Base-by-base conservation (phyloP, 92 coral and sea anemone species). In the Palythoa grandis region DNA sequence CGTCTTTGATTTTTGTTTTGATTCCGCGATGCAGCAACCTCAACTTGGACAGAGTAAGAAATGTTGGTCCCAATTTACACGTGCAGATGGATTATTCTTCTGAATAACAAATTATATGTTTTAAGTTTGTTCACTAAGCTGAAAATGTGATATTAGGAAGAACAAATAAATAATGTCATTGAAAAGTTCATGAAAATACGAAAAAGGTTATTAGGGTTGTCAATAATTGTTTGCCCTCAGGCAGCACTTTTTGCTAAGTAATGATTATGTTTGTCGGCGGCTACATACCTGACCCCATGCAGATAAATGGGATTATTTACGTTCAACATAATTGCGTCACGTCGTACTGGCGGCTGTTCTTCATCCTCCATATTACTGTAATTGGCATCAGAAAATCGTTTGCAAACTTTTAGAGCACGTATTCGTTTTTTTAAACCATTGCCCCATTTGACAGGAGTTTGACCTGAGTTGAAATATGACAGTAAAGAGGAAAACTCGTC, bases 261-360 rank as follows among this genome's bases (percentile, higher is more conserved):
- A 15, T 58, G 66, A 58, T 24, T 67, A 24, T n/a, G 72, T 67
- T n/a, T 10, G 12, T 24, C 20, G 4, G 66, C 4, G 66, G 66
- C 56, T 9, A n/a, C 85, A 22, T 20, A 80, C 85, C 85, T 80
- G 74, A 80, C 85, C 63, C 85, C 85, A 24, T 80, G 85, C 47
- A 80, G 75, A 67, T 80, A 47, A 37, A 80, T 80, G 19, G 74
- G 43, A 11, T 47, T 80, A 23, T 80, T 80, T 17, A 80, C 75
- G 85, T 67, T 80, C 58, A 80, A 66, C 85, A 80, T 80, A 22
- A 80, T 52, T 13, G 85, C 85, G 19, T 80, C 85, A 66, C 85
- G 85, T 29, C 85, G 57, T 9, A 65, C 74, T 20, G 74, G 5
- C 16, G 85, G 85, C 13, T 80, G 74, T 8, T 80, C 85, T 80